Conservation (phyloP, 2,797 vertebrate genomes). For the Neopelma chrysocephalum region DNA sequence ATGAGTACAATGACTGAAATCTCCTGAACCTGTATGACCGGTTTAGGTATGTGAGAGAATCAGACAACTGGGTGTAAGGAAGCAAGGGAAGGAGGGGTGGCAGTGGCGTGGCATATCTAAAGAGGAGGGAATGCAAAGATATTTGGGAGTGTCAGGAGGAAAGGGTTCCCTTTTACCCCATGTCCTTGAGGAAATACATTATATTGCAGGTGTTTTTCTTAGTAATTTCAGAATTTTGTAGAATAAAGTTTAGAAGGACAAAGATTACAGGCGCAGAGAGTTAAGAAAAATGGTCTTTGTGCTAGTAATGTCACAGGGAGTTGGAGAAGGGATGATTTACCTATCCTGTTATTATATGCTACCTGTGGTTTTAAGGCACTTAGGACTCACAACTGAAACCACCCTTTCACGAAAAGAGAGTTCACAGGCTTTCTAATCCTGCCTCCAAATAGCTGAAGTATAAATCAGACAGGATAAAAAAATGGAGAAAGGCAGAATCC, state of each 20-base stretch:
- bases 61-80: conserved; percentile 27
- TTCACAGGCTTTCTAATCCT: neutral
- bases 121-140: neutral
- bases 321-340: neutral
- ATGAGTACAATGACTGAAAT: neutral
- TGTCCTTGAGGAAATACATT: neutral
- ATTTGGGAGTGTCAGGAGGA: neutral
- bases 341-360: neutral
- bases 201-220: neutral
- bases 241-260: neutral
- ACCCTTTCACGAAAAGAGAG: neutral
- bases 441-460: neutral
- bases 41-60: conserved; percentile 32
- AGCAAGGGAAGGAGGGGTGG: neutral
- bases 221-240: neutral
- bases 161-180: neutral
- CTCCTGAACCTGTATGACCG: conserved; percentile 24
- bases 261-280: neutral
- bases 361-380: neutral
- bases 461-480: neutral
- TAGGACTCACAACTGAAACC: neutral
- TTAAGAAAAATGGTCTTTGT: neutral
- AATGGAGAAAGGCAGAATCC: neutral
- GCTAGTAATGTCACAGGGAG: neutral
- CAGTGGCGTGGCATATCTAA: neutral